Evolutionary conservation across 2,113 vertebrate genomes (phyloP), one percentile per base, ranked within the genome.

Genomic region (Galbula dea): DNA sequence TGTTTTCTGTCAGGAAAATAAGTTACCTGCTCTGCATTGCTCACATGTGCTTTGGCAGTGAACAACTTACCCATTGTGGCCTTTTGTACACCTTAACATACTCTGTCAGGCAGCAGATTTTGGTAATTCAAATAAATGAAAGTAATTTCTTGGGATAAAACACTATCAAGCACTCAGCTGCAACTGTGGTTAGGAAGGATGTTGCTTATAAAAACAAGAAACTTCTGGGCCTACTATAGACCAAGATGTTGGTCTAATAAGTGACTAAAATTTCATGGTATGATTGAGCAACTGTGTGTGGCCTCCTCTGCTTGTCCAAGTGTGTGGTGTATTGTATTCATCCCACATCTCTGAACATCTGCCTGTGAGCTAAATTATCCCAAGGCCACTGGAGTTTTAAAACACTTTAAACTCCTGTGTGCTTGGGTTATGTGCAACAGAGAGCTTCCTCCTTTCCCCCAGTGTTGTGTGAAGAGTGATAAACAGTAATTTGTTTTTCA

Each of bases 401-500:
- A 49, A 22, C 22, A 16, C 48, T 95, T 89, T 21, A 41, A 94
- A 19, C 3, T 67, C 30, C 30, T 59, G 39, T 61, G 22, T 88
- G 58, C 63, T 72, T 54, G 45, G 62, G 71, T 76, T 93, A 58
- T 23, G 79, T 49, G 63, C 86, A 94, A 9, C 16, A 59, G 45
- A 69, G 45, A 92, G 45, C 77, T 92, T 90, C 81, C 30, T 84
- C 12, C 57, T 86, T 80, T 63, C 59, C 72, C 63, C 15, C 39
- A 12, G 14, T 86, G 86, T 78, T 93, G 81, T 87, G 89, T 79
- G 91, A 94, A 90, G 81, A 93, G 49, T 83, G 83, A 93, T 85
- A 94, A 96, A 82, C 34, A 89, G 46, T 87, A 92, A 94, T 94
- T 93, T 94, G 39, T 88, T 94, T 94, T 85, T 81, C 82, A 86